Percentiles rank a stretch among this genome's conserved stretches.
Conservation (phyloP, 2,797 vertebrate genomes). For the Chiroxiphia lanceolata region DNA sequence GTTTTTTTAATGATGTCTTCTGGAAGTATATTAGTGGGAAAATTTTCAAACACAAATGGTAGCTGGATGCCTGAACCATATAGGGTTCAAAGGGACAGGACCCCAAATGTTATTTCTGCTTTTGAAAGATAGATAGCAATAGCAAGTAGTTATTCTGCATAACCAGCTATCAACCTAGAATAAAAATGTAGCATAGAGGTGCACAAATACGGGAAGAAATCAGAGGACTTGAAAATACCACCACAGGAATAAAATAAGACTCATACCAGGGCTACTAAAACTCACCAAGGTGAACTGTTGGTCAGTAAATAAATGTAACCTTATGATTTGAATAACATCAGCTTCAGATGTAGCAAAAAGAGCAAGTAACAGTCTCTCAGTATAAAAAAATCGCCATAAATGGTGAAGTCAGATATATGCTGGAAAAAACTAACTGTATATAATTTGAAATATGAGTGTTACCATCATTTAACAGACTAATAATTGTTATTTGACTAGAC, state of each 20-base stretch:
- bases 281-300: neutral
- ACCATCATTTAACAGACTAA: neutral
- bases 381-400: neutral
- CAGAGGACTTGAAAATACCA: neutral
- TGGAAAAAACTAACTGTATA: neutral
- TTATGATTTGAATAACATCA: rapidly evolving
- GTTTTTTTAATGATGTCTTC: neutral
- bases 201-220: neutral
- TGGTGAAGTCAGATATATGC: neutral
- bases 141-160: neutral
- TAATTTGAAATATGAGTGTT: neutral
- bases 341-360: neutral
- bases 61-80: neutral
- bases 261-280: neutral
- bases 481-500: neutral
- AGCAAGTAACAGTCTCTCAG: neutral
- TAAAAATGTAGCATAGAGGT: neutral
- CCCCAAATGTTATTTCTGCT: neutral
- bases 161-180: neutral
- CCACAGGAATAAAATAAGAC: neutral
- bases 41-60: neutral
- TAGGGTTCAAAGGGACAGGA: neutral
- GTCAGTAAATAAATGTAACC: neutral
- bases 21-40: neutral
- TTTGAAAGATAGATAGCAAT: neutral